Base-by-base conservation (phyloP, 2,797 vertebrate genomes). In the Chloroceryle inda region DNA sequence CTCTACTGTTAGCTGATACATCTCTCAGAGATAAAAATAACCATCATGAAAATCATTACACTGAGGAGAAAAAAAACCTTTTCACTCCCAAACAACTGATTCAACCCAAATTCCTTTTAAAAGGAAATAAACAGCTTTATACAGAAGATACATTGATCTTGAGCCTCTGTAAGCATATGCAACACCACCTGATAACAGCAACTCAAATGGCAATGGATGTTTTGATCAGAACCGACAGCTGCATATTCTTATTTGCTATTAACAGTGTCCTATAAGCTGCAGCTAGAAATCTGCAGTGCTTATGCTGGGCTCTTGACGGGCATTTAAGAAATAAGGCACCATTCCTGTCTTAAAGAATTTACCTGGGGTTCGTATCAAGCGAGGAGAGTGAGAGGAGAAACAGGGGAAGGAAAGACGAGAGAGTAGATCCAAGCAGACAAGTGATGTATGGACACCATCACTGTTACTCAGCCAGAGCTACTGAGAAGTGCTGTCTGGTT, bases 11-110 rank as follows among this genome's bases (percentile, higher is more conserved):
- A 91, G 74, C 56, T 86, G 86, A 88, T 93, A 47, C 6, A 37
- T 87, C 40, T 93, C 55, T 93, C 47, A 71, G 62, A 68, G 83
- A 89, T n/a, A 82, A 92, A 71, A 94, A 67, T 81, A 94, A 86
- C 73, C 66, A 85, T 76, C 55, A 73, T 59, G 83, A 78, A 76
- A 94, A 88, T 63, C 62, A 76, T 55, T 90, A 9, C 2, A 2
- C 56, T 55, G 61, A 68, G 38, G 44, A 91, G 68, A 84, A 68
- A 56, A 18, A 55, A 63, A 23, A 10, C 40, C 24, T 31, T 58
- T 53, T 82, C 49, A 67, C 31, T 86, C 64, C 35, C 40, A 74
- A 67, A 89, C 80, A 92, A 87, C 55, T 84, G 90, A 62, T 68
- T 87, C 31, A 66, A 49, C 85, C 40, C 69, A 38, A 94, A 79